Evolutionary conservation across 2,113 vertebrate genomes (phyloP), one percentile per base, ranked within the genome.

Genomic region (Nipponia nippon): DNA sequence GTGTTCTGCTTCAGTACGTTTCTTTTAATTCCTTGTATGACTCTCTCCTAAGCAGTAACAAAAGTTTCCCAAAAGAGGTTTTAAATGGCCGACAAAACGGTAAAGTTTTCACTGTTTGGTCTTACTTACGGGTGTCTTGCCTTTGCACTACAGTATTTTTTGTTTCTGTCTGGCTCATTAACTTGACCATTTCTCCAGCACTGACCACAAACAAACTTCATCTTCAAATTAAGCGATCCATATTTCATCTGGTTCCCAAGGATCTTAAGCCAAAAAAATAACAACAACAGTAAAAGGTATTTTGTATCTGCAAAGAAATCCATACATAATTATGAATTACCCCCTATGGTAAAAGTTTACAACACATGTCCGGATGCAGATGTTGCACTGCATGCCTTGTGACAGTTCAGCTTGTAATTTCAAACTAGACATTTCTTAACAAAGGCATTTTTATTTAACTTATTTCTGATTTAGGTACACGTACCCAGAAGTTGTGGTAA

Each of bases 101-200:
- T 8, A 52, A 22, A 10, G 32, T 40, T 55, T 46, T 40, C 46
- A 66, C 36, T 44, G 15, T 46, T 72, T 42, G 17, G 12, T 44
- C 6, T 67, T 95, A 99, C 99, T 99, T 97, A 99, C 99, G 98
- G 98, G 93, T 99, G 99, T 94, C 99, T 98, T n/a, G 99, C 99
- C 96, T 99, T 99, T 78, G 99, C 99, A 90, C 98, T 98, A 96
- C 99, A 99, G 89, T 99, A 99, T 96, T 99, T 99, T 96, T 98
- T 99, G 97, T 99, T 99, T 98, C 99, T 99, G 98, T 99, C 99
- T 34, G 99, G 98, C 96, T 99, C 99, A 42, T 97, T 99, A 90
- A 99, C 98, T 98, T 99, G 99, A 55, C 99, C 99, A 6, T 99
- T 99, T 97, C 98, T 98, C 99, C 99, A 99, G 96, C 99, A 99